Base-by-base conservation (phyloP, 2,797 vertebrate species). In the Malacoctenus gilli region DNA sequence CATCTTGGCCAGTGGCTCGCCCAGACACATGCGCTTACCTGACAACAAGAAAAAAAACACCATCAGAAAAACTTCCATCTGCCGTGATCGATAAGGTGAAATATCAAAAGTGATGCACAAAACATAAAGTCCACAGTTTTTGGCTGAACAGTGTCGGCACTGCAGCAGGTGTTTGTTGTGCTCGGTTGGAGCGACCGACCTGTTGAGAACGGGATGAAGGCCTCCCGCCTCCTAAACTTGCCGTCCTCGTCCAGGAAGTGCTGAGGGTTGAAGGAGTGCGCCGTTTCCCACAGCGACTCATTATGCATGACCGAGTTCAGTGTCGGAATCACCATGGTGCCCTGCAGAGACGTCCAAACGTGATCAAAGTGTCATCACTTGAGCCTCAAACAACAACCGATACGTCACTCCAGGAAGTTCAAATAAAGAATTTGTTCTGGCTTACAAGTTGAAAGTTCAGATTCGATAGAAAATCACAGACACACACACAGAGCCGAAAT, bases 1-100 rank as follows among this genome's bases (percentile, higher is more conserved):
- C 48, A 72, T 86, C 66, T 80, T 85, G 74, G 92, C 92, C 81
- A 94, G 73, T 40, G 86, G 85, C 60, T 94, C 91, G 20, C 93
- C 92, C 4, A 82, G 43, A 76, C 93, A 95, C 21, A 57, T 61
- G 1, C 92, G 86, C 46, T 92, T 93, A 25, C 94, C 94, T n/a
- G n/a, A n/a, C n/a, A n/a, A n/a, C n/a, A n/a, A n/a, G n/a, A n/a
- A n/a, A n/a, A n/a, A n/a, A n/a, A 8, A 25, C 18, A 28, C 25
- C 6, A 23, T 23, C 4, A 9, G 9, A 28, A 28, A 28, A 3
- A 28, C 6, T 28, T 28, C 25, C 5, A 28, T 28, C 9, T 9
- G 9, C 19, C 23, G 15, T 49, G 6, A 8, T 3, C 13, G 14
- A 18, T 2, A 25, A 0, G 3, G 5, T 18, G 25, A 9, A 9